Evolutionary conservation across 2,113 vertebrate genomes (phyloP), one percentile per base, ranked within the genome.

Genomic region (Pycnonotus jocosus): DNA sequence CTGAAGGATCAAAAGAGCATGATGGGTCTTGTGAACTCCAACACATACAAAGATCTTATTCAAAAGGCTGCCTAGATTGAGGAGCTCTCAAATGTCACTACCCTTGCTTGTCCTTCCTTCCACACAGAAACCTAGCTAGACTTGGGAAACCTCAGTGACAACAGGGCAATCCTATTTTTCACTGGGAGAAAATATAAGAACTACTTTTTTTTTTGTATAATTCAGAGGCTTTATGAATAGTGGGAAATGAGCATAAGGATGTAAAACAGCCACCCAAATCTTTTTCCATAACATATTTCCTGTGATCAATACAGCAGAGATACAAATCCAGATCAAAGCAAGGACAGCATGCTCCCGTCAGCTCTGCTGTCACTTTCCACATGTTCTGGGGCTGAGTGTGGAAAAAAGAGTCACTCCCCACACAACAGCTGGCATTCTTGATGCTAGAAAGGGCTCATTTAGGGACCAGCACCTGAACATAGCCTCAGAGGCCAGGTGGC

Each of bases 361-460:
- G 47, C 33, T 64, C 45, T 22, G 1, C 9, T 51, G 21, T n/a
- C 74, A 25, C 44, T 28, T 42, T 18, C 2, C 3, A 10, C 7
- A 2, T 0, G 2, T n/a, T 47, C 62, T 71, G n/a, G 4, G 40
- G 44, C 5, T 15, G 17, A 81, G 7, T 0, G 3, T 15, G 31
- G 42, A 40, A 45, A 64, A 38, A 51, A 13, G 20, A 48, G 31
- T 25, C 56, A 60, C n/a, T 53, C 2, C 0, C 10, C 37, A 81
- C 33, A 33, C 11, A 53, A 47, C 66, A 53, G 8, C 23, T 48
- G 28, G 50, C 10, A 18, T 10, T 44, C 25, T 10, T 79, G 48
- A 35, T 60, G 10, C 28, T 38, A 30, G 45, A 60, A 65, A 60
- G 33, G 31, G 21, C 15, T 71, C 8, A 11, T 24, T 71, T 42